Evolutionary conservation across 1,140 invertebrate species (phyloP).

Genomic region (Trichogramma pretiosum): DNA sequence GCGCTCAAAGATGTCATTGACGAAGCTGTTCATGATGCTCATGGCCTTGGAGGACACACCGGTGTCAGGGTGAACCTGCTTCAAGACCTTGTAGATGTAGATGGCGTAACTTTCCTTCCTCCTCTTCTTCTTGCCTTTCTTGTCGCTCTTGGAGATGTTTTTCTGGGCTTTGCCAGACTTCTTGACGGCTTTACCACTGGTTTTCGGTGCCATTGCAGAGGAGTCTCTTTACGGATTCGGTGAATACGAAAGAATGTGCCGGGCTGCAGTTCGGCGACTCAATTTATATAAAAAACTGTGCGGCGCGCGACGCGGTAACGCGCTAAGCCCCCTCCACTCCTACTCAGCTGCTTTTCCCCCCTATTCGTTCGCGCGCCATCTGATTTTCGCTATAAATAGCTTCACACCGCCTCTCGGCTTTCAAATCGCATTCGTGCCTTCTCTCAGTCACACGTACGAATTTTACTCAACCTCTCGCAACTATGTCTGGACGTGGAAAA

Average conservation of each 20-base stretch:
- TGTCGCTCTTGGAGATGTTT: no score
- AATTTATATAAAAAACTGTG: no score
- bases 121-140: slow-evolving; percentile 55
- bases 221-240: no score
- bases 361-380: not conserved
- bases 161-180: no score
- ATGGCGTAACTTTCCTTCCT: slow-evolving; percentile 60
- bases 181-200: slow-evolving; percentile 45
- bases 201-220: slow-evolving; percentile 46
- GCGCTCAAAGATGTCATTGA: no score
- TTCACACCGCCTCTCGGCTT: not conserved
- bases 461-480: no score
- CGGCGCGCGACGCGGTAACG: not conserved
- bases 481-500: slow-evolving; percentile 54
- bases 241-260: not conserved
- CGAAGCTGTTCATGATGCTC: no score
- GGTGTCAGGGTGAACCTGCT: no score
- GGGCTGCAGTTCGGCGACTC: not conserved
- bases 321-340: not conserved
- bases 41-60: no score
- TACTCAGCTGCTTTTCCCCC: not conserved
- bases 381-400: not conserved
- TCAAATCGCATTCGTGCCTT: not conserved
- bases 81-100: no score
- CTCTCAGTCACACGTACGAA: not conserved